phyloP scores from a whole-genome alignment of 2,113 vertebrate species.

The Crypturellus undulatus region DNA sequence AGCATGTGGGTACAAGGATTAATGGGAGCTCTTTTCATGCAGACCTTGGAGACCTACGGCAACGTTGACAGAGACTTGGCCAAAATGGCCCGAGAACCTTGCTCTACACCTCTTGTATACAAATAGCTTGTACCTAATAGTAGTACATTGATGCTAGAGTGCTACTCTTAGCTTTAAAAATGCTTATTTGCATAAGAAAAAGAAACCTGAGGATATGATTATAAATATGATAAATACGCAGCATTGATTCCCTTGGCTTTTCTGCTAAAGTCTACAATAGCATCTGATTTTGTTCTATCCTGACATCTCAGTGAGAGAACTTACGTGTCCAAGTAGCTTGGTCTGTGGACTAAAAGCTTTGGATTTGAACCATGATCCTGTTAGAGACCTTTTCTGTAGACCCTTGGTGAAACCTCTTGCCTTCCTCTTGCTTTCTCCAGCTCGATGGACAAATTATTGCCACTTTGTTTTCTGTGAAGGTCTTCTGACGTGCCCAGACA shows the following conservation, averaged over 20 bases:
- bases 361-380: background rate
- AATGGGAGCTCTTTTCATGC: background rate
- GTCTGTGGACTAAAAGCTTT: background rate
- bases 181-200: background rate
- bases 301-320: background rate
- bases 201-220: background rate
- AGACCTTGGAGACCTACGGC: background rate
- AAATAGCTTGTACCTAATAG: background rate
- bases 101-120: fast-evolving
- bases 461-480: background rate
- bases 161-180: background rate
- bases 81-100: fast-evolving
- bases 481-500: background rate
- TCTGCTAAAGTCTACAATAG: background rate
- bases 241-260: background rate
- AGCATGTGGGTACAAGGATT: fast-evolving
- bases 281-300: background rate
- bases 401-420: background rate
- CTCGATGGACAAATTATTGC: background rate
- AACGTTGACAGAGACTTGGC: background rate
- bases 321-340: background rate
- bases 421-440: background rate
- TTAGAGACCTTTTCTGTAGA: background rate
- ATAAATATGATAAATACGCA: fast-evolving
- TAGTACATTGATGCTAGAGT: background rate